Evolutionary conservation across 2,113 vertebrate genomes (phyloP).

Genomic region (Prochilodus magdalenae): DNA sequence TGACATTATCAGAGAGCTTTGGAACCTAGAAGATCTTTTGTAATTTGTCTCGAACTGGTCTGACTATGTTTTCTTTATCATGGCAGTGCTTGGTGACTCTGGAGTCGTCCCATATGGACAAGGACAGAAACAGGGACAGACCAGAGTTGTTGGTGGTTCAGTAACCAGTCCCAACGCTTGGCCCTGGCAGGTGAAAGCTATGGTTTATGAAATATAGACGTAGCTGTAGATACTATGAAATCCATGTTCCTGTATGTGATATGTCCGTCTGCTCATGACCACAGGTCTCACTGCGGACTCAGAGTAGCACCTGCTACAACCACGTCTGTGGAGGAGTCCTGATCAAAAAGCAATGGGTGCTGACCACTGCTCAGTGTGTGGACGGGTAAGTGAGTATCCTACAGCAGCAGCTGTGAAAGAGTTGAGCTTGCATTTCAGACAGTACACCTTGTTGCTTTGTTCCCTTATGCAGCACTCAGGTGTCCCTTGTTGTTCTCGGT

Average conservation of each 20-base stretch:
- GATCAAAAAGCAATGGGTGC: constrained; percentile 72
- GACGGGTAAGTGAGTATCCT: constrained; percentile 59
- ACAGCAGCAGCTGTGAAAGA: too few species aligned
- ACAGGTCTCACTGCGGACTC: constrained; percentile 81
- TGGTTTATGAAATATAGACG: too few species aligned
- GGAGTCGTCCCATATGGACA: neutral
- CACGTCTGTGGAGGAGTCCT: constrained; percentile 81
- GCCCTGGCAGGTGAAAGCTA: constrained; percentile 83
- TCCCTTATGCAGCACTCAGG: constrained; percentile 46
- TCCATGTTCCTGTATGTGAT: neutral
- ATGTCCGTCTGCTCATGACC: constrained; percentile 10
- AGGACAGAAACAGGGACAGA: neutral
- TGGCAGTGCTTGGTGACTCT: neutral
- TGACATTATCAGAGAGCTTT: neutral
- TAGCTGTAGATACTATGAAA: neutral
- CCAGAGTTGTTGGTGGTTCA: constrained; percentile 82
- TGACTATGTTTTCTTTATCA: neutral
- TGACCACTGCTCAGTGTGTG: constrained; percentile 82
- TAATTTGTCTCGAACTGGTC: neutral
- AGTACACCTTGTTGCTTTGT: neutral
- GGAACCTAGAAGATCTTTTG: too few species aligned
- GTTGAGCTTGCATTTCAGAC: too few species aligned
- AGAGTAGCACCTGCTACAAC: constrained; percentile 58
- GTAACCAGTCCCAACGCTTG: constrained; percentile 74
- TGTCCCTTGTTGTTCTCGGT: constrained; percentile 78